These are phyloP conservation scores for Sigmodon hispidus DNA, from an alignment of 2,113 vertebrate genomes.

Conservation along the genomic window DNA sequence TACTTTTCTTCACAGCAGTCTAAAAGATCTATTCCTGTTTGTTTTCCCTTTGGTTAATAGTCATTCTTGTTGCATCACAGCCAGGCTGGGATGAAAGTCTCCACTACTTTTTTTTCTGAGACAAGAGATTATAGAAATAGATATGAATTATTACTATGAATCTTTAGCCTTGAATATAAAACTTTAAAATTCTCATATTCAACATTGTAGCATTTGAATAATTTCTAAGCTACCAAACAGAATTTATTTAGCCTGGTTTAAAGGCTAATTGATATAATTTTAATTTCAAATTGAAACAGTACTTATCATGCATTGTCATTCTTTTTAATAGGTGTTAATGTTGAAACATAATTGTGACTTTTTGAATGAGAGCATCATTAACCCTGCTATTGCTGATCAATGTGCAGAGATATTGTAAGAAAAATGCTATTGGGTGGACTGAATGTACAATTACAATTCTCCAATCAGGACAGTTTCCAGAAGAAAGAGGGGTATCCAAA, in stretches of 20 bases:
- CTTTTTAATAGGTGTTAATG: slow-evolving; percentile 75
- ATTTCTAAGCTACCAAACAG: slow-evolving; percentile 61
- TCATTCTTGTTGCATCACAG: background rate
- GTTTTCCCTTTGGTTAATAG: background rate
- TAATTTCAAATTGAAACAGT: slow-evolving; percentile 77
- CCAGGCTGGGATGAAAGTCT: background rate
- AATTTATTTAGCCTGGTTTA: slow-evolving; percentile 80
- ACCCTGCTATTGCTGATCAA: slow-evolving; percentile 67
- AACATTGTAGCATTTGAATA: slow-evolving; percentile 65
- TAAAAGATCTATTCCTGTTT: background rate
- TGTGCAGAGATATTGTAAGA: background rate
- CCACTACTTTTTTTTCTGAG: background rate
- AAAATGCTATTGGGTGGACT: background rate
- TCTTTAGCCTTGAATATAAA: slow-evolving; percentile 27
- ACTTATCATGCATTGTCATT: slow-evolving; percentile 74
- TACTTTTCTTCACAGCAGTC: background rate
- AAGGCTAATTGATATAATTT: slow-evolving; percentile 81
- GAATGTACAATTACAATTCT: background rate
- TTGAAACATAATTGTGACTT: slow-evolving; percentile 65
- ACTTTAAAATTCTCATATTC: slow-evolving; percentile 15
- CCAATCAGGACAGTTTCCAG: background rate
- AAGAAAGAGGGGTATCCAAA: background rate
- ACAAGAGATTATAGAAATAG: background rate
- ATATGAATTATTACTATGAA: slow-evolving; percentile 9
- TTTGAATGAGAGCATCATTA: slow-evolving; percentile 70